phyloP scores from a whole-genome alignment of 2,888 invertebrate genomes.

The Phlogophora meticulosa region DNA sequence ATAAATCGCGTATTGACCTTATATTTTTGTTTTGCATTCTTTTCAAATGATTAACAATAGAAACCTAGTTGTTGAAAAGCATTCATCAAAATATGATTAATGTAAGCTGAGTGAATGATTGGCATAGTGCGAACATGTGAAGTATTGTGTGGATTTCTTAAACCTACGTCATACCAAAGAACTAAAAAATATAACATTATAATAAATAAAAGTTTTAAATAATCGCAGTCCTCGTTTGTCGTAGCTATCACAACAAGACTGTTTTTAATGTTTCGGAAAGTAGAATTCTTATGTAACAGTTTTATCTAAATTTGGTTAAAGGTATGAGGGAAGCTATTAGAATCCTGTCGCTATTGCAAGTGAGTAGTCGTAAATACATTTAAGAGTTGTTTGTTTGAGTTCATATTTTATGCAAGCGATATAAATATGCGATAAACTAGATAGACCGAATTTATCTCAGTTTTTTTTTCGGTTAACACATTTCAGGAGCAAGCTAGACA shows the following conservation, averaged over 20 bases:
- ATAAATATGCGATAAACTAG: too few species aligned
- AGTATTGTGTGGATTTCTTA: constrained; percentile 1
- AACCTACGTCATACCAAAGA: constrained; percentile 1
- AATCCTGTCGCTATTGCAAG: background rate
- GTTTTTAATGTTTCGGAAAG: background rate
- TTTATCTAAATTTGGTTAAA: background rate
- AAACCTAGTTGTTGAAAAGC: constrained; percentile 13
- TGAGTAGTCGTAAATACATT: background rate
- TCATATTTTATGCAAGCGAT: background rate
- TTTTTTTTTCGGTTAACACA: too few species aligned
- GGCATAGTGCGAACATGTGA: background rate
- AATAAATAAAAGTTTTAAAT: background rate
- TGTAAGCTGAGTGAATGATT: background rate
- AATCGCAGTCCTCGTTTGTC: background rate
- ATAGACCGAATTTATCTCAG: too few species aligned
- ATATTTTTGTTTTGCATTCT: constrained; percentile 14
- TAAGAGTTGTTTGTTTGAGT: too few species aligned
- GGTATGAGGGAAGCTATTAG: background rate
- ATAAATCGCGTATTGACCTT: background rate
- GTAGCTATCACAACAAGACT: background rate
- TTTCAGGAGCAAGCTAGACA: too few species aligned
- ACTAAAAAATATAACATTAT: background rate
- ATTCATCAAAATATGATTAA: constrained; percentile 31
- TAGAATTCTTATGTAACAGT: background rate
- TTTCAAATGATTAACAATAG: constrained; percentile 19